Conservation (phyloP, 2,888 invertebrate genomes). For the Drosophila atroscutellata region DNA sequence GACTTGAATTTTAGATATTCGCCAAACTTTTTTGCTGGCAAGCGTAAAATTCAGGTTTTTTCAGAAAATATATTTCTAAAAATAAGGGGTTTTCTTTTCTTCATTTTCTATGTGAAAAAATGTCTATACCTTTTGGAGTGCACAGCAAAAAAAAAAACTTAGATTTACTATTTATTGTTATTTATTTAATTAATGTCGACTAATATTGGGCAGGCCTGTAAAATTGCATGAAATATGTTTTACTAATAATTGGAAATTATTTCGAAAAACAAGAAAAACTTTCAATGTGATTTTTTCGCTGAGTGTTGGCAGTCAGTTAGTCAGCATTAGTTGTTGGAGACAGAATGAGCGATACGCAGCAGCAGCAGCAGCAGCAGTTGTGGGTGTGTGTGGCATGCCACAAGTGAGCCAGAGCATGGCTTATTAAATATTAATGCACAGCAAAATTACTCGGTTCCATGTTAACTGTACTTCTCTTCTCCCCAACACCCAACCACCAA, state of each 20-base stretch:
- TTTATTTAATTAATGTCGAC: no score
- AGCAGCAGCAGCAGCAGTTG: constrained; percentile 10
- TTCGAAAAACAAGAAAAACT: no score
- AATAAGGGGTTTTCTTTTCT: neutral
- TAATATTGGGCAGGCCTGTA: no score
- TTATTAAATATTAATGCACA: constrained; percentile 72
- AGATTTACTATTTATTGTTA: no score
- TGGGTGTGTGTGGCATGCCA: constrained; percentile 39
- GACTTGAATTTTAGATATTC: neutral
- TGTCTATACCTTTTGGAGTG: no score
- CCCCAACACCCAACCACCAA: neutral
- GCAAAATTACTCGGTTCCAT: constrained; percentile 46
- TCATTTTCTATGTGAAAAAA: no score
- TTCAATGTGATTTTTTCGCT: neutral
- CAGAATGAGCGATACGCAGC: constrained; percentile 32
- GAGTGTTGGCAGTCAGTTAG: neutral
- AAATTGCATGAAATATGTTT: no score
- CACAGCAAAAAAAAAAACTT: no score
- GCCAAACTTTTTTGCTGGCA: neutral
- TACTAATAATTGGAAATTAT: no score
- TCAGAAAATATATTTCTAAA: neutral
- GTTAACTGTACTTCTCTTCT: constrained; percentile 9
- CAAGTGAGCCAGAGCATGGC: constrained; percentile 37
- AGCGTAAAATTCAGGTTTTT: neutral
- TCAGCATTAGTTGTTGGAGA: constrained; percentile 8